Percentiles rank a stretch among this genome's conserved stretches.
Conservation (phyloP, 2,797 vertebrate species). For the Vireo griseus region DNA sequence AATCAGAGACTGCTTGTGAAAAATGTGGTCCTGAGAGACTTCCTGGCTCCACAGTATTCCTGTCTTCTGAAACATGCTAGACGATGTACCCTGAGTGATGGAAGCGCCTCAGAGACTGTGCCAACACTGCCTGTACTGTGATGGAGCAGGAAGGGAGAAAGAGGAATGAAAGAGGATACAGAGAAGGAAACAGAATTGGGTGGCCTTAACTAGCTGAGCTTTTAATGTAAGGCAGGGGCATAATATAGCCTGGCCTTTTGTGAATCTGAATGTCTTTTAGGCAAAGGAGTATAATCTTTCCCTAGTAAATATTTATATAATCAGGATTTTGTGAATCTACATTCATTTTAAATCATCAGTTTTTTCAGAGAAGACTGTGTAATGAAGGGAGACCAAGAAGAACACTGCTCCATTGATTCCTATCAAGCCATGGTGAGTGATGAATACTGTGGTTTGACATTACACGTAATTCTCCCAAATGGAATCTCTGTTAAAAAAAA, state of each 20-base stretch:
- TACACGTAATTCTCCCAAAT: background rate
- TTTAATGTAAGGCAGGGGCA: background rate
- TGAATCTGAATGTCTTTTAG: background rate
- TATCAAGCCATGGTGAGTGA: constrained; percentile 6
- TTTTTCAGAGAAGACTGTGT: constrained; percentile 11
- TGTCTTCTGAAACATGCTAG: background rate
- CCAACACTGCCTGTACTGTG: background rate
- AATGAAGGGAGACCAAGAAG: constrained; percentile 13
- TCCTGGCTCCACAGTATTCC: background rate
- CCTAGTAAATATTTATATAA: constrained; percentile 20
- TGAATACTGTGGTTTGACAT: constrained; percentile 20
- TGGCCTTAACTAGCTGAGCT: background rate
- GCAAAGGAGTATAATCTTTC: background rate
- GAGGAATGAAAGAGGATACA: background rate
- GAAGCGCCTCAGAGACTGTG: background rate
- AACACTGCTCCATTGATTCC: constrained; percentile 49
- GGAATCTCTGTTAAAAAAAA: background rate
- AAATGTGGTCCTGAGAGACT: background rate
- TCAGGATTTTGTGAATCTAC: background rate
- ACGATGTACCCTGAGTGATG: background rate
- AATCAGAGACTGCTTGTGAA: background rate
- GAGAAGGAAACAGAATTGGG: background rate
- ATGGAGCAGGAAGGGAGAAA: background rate
- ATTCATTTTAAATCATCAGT: background rate
- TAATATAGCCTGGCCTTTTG: background rate